A percentile compares a stretch with the other conserved stretches of the same genome.
phyloP scores from a whole-genome alignment of 2,888 invertebrate genomes.

The Drosophila anomalipes region DNA sequence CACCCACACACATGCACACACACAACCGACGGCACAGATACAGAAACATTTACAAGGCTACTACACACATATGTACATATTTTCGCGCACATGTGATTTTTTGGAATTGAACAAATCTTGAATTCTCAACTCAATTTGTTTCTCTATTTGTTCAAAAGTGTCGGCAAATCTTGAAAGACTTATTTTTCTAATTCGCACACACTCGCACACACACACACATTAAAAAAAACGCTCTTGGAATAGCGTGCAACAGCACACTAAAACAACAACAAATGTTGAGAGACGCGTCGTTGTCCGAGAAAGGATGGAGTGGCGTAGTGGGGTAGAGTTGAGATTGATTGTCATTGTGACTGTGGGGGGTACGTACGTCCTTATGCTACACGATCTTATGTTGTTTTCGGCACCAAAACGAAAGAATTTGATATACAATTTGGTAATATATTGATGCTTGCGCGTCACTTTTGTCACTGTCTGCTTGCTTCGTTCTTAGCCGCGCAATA shows the following conservation, averaged over 20 bases:
- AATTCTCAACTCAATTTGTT: slow-evolving; percentile 16
- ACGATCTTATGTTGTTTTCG: neutral
- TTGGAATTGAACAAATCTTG: slow-evolving; percentile 21
- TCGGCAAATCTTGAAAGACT: slow-evolving; percentile 23
- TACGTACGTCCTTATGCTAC: slow-evolving; percentile 34
- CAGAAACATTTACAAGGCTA: slow-evolving; percentile 36
- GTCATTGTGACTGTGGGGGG: slow-evolving; percentile 8
- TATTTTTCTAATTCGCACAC: slow-evolving; percentile 42
- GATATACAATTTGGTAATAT: slow-evolving; percentile 31
- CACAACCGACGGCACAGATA: slow-evolving; percentile 19
- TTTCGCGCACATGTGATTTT: slow-evolving; percentile 54
- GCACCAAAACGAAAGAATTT: slow-evolving; percentile 1
- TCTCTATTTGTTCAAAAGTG: neutral
- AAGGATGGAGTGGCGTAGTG: neutral
- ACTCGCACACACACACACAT: slow-evolving; percentile 12
- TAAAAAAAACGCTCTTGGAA: slow-evolving; percentile 37
- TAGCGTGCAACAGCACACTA: slow-evolving; percentile 50
- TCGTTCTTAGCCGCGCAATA: slow-evolving; percentile 41
- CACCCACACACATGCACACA: slow-evolving; percentile 31
- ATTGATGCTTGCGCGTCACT: slow-evolving; percentile 15
- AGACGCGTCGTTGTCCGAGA: slow-evolving; percentile 18
- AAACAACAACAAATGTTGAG: slow-evolving; percentile 46
- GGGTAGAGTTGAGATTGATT: slow-evolving; percentile 9
- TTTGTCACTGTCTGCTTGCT: slow-evolving; percentile 10
- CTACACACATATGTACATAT: slow-evolving; percentile 22